phyloP scores from a whole-genome alignment of 2,113 vertebrate species.

The Solea solea region DNA sequence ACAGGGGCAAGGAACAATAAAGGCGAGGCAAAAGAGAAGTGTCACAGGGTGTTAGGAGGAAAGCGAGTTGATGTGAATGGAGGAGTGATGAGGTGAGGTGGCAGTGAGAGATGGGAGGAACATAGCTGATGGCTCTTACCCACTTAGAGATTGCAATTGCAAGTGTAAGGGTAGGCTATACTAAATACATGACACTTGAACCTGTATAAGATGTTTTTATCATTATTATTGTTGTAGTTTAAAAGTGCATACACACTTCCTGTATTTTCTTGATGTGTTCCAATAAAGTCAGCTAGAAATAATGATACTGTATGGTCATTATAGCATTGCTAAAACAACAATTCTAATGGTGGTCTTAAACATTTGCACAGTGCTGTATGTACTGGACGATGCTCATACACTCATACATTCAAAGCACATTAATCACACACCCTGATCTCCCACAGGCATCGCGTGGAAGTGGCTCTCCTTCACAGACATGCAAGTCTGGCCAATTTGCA shows the following conservation, averaged over 20 bases:
- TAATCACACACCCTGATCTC: constrained; percentile 48
- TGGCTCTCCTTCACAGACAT: constrained; percentile 9
- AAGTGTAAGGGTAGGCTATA: constrained; percentile 64
- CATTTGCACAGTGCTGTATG: too few relatives aligned
- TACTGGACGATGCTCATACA: constrained; percentile 14
- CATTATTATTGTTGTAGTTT: too few relatives aligned
- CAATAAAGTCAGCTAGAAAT: too few relatives aligned
- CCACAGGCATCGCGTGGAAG: constrained; percentile 39
- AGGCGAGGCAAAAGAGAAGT: constrained; percentile 37
- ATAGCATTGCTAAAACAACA: too few relatives aligned
- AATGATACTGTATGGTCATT: too few relatives aligned
- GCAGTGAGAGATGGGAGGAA: constrained; percentile 41
- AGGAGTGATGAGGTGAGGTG: constrained; percentile 52
- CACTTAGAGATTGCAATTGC: constrained; percentile 28
- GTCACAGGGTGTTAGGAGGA: constrained; percentile 50
- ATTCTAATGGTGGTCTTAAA: too few relatives aligned
- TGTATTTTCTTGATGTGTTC: too few relatives aligned
- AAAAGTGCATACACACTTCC: too few relatives aligned
- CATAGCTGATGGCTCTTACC: constrained; percentile 40
- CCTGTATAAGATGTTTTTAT: too few relatives aligned
- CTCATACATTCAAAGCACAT: constrained; percentile 39
- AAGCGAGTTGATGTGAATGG: constrained; percentile 50
- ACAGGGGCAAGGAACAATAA: constrained; percentile 35
- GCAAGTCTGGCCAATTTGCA: constrained; percentile 16
- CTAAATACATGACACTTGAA: too few relatives aligned